Conservation (phyloP, 2,113 vertebrate genomes). For the Nymphicus hollandicus region DNA sequence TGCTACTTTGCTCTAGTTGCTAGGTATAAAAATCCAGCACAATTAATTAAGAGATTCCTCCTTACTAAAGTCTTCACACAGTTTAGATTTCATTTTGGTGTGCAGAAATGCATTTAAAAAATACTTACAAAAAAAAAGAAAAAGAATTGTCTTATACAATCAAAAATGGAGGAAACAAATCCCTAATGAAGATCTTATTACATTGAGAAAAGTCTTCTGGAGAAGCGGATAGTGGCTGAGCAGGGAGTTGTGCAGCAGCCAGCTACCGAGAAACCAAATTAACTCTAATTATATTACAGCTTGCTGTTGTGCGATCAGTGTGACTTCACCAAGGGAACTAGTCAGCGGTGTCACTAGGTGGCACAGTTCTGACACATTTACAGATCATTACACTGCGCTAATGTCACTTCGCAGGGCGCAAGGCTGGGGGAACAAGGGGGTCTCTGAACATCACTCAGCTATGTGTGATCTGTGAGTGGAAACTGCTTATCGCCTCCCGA, state of each 20-base stretch:
- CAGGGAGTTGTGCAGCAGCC: slow-evolving; percentile 10
- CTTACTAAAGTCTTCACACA: neutral
- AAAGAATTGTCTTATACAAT: neutral
- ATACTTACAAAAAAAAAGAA: neutral
- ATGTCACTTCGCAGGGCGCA: slow-evolving; percentile 64
- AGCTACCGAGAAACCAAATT: slow-evolving; percentile 72
- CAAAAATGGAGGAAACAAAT: neutral
- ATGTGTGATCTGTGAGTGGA: slow-evolving; percentile 52
- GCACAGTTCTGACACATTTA: slow-evolving; percentile 81
- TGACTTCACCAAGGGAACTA: slow-evolving; percentile 67
- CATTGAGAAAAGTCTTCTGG: neutral
- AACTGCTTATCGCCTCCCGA: slow-evolving; percentile 31
- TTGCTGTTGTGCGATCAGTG: slow-evolving; percentile 71
- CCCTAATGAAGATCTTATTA: neutral
- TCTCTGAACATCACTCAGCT: slow-evolving; percentile 39
- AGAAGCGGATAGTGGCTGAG: neutral
- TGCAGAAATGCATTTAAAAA: neutral
- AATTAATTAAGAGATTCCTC: neutral
- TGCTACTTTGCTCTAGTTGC: neutral
- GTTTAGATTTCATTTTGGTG: neutral
- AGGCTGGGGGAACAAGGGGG: slow-evolving; percentile 25
- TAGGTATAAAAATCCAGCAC: neutral
- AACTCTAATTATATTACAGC: slow-evolving; percentile 71
- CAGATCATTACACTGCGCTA: slow-evolving; percentile 75
- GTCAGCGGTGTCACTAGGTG: slow-evolving; percentile 77